Conservation (phyloP, 2,888 invertebrate species). For the Acronicta psi region DNA sequence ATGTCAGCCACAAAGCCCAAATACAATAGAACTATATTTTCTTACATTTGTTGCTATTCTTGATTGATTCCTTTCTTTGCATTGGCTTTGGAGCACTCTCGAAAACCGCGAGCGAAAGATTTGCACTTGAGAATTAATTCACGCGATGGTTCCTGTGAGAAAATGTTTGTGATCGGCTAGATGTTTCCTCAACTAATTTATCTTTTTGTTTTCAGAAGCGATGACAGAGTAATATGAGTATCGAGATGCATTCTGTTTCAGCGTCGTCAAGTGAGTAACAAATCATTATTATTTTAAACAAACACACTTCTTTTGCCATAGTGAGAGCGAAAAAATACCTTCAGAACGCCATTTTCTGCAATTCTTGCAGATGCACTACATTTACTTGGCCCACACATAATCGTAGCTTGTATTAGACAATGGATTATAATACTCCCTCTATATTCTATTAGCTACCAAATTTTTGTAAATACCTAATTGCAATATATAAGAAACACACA, state of each 20-base stretch:
- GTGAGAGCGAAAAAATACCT: no score
- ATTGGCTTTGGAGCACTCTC: constrained; percentile 69
- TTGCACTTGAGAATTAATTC: constrained; percentile 62
- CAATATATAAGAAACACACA: no score
- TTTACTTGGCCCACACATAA: no score
- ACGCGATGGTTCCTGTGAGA: constrained; percentile 65
- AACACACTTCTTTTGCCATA: not conserved
- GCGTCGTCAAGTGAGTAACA: constrained; percentile 75
- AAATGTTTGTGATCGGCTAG: constrained; percentile 38
- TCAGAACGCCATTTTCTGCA: no score
- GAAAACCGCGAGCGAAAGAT: constrained; percentile 61
- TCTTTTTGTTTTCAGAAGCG: constrained; percentile 58
- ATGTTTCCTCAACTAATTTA: constrained; percentile 1
- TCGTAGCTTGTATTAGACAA: no score
- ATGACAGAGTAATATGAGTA: constrained; percentile 44
- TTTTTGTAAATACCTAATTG: no score
- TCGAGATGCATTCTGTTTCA: constrained; percentile 73
- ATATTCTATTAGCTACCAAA: no score
- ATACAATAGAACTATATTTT: constrained; percentile 80
- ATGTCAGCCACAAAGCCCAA: constrained; percentile 72
- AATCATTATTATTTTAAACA: no score
- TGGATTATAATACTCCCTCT: no score
- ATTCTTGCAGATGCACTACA: no score
- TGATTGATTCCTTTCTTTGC: constrained; percentile 73
- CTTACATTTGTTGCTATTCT: constrained; percentile 85